Conservation (phyloP, 2,797 vertebrate species). For the Zalophus californianus region DNA sequence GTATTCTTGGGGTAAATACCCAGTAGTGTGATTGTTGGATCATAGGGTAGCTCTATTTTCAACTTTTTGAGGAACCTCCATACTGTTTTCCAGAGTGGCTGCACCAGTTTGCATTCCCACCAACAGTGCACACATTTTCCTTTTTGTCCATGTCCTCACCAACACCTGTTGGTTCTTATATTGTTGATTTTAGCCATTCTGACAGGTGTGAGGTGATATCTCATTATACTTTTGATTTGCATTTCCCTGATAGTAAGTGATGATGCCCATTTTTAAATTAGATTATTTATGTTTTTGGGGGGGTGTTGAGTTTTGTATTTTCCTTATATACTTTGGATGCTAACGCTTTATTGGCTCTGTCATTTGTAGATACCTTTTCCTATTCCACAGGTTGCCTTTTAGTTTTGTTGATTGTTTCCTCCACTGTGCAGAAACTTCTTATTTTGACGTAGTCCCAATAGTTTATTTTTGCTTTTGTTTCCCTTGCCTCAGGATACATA, state of each 20-base stretch:
- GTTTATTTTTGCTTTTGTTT: neutral
- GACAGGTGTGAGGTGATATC: neutral
- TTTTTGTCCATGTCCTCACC: neutral
- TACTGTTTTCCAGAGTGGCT: neutral
- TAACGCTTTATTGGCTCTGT: neutral
- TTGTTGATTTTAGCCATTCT: neutral
- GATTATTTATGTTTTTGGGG: neutral
- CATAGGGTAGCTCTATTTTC: neutral
- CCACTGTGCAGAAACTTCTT: neutral
- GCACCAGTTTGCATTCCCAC: neutral
- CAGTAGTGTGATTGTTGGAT: neutral
- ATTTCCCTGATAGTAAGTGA: neutral
- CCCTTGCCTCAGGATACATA: neutral
- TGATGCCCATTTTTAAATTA: neutral
- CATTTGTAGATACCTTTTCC: neutral
- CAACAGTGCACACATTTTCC: neutral
- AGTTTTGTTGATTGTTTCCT: neutral
- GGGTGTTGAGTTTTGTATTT: neutral
- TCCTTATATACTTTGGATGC: neutral
- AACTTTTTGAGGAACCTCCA: neutral
- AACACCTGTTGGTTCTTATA: neutral
- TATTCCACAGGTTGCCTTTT: neutral
- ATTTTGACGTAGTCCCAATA: neutral
- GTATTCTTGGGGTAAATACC: neutral
- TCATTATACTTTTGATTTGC: neutral